These are phyloP conservation scores for Cacatua alba DNA, from an alignment of 2,113 vertebrate species.

Conservation along the genomic window DNA sequence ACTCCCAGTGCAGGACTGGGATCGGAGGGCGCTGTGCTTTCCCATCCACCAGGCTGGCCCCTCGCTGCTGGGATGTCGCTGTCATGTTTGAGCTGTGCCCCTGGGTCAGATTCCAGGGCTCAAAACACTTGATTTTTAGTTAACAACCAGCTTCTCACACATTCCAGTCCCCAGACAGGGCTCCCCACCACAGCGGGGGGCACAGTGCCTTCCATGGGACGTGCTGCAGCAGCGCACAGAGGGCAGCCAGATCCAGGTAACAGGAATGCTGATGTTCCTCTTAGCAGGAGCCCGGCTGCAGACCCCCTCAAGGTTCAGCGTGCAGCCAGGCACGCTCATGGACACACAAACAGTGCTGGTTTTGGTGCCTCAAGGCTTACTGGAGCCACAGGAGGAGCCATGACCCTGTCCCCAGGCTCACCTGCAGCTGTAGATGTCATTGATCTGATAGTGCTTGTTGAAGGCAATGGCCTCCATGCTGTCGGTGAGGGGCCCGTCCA, in stretches of 20 bases:
- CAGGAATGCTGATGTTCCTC: too few species aligned
- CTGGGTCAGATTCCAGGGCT: neutral
- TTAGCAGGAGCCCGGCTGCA: neutral
- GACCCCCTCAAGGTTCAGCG: too few species aligned
- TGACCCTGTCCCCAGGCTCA: slow-evolving; percentile 3
- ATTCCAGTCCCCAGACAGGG: neutral
- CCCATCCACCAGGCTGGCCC: neutral
- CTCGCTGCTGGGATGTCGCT: neutral
- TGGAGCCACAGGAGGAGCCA: neutral
- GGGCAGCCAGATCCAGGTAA: neutral
- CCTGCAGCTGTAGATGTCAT: slow-evolving; percentile 99
- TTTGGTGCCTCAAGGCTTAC: neutral
- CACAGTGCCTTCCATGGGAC: neutral
- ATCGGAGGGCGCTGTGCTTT: fast-evolving
- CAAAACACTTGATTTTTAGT: neutral
- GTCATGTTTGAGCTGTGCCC: neutral
- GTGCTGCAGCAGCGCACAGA: neutral
- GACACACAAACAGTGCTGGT: neutral
- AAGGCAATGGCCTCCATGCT: slow-evolving; percentile 98
- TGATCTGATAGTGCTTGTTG: slow-evolving; percentile 99
- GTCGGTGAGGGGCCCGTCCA: slow-evolving; percentile 95
- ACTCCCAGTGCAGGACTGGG: neutral
- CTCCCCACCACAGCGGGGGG: neutral
- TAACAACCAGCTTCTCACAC: neutral
- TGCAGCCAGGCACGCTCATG: neutral